Evolutionary conservation across 2,113 vertebrate species (phyloP), one percentile per base, ranked within the genome.

Genomic region (Colinus virginianus): DNA sequence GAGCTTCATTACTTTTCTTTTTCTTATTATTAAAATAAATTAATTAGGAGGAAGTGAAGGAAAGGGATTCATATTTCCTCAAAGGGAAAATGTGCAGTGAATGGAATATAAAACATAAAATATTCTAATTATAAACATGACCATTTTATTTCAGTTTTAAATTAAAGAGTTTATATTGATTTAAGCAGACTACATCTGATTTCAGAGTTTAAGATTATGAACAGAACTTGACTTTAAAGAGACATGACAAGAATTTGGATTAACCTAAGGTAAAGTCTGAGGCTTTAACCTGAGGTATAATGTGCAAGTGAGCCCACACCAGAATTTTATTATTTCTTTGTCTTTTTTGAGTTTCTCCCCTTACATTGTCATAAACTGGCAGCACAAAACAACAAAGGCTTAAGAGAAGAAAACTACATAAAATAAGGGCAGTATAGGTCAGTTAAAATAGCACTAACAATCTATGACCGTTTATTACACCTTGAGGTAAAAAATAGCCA

Each of bases 1-100:
- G 3, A 74, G 9, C 28, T 94, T 93, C 75, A 79, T 87, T 90
- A 76, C 6, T 11, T 83, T 90, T 84, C 25, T 72, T 56, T 17
- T 76, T 74, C 11, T 76, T 88, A 21, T 56, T 78, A 68, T 20
- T 81, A 71, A 86, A 94, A 88, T 88, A 81, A 91, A 90, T 90
- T 90, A 62, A 90, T 88, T 95, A 93, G 71, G 16, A 66, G 7
- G 23, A 76, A 78, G 6, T 78, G 69, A 59, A 80, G 4, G 20
- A 48, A 72, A 81, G 62, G 48, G 48, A 84, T 88, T 90, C 1
- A 42, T 70, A 56, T 87, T 88, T 84, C 5, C 72, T 87, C 83
- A 72, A 67, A 88, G 69, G 85, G 10, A 92, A 88, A 84, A 87
- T 40, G 21, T 68, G n/a, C 76, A 90, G 88, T 78, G 13, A 90